phyloP scores from a whole-genome alignment of 1,140 invertebrate genomes.

The Ptiloglossa arizonensis region DNA sequence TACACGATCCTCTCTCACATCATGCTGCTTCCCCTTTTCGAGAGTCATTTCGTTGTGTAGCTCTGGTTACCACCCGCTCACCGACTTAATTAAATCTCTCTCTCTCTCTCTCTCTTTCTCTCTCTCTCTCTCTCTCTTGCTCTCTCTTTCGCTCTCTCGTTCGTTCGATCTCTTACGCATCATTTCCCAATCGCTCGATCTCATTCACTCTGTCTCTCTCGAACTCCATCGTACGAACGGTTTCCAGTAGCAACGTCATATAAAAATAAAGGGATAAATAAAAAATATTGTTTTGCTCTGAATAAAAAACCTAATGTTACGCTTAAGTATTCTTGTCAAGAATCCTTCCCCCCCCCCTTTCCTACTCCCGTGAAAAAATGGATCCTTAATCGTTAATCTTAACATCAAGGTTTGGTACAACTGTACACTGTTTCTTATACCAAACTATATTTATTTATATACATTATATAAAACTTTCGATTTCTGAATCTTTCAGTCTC shows the following conservation, averaged over 20 bases:
- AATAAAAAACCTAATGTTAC: conserved; percentile 73
- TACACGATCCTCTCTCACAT: neutral
- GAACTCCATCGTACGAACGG: conserved; percentile 13
- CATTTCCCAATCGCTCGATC: too few species aligned
- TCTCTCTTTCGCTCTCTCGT: neutral
- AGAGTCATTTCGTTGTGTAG: conserved; percentile 36
- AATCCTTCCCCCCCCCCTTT: conserved; percentile 1
- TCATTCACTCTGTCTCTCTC: too few species aligned
- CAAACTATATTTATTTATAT: conserved; percentile 43
- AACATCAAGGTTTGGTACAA: conserved; percentile 24
- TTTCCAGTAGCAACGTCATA: conserved; percentile 54
- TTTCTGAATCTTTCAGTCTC: conserved; percentile 35
- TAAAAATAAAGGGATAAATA: conserved; percentile 78
- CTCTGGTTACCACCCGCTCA: conserved; percentile 12
- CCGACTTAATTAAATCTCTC: conserved; percentile 21
- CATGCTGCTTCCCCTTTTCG: neutral
- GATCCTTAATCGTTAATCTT: conserved; percentile 6
- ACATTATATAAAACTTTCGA: conserved; percentile 50
- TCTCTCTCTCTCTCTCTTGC: neutral
- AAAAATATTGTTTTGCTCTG: conserved; percentile 74
- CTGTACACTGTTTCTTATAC: conserved; percentile 38
- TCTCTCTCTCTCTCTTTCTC: neutral
- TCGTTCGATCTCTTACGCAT: neutral
- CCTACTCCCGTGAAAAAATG: neutral
- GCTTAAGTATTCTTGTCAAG: conserved; percentile 48